Evolutionary conservation across 2,113 vertebrate species (phyloP), one percentile per base, ranked within the genome.

Genomic region (Paraplagusia blochii): DNA sequence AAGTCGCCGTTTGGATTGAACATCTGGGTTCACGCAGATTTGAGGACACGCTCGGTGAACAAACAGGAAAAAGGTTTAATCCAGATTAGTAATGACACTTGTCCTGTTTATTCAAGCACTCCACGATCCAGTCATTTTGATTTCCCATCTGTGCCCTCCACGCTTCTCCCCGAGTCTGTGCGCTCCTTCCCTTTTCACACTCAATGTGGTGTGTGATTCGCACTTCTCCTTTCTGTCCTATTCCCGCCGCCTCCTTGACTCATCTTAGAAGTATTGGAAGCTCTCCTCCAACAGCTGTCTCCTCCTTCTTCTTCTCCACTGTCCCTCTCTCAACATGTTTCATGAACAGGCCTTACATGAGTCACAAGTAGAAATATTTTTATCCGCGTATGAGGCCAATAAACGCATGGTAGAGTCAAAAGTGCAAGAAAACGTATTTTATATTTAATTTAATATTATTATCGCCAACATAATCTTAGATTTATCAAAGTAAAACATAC

Each of bases 141-240:
- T 81, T 81, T 79, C 76, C 90, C 88, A 91, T 90, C 89, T 90
- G 88, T 78, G 87, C 79, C 85, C 84, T 85, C 76, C 85, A 29
- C 69, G 29, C 85, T 75, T 79, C 72, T 82, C 79, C 81, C 74
- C 79, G 74, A 67, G 67, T 62, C 67, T 74, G 46, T 19, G 4
- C 65, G 74, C 74, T 74, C 69, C 57, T 80, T 86, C n/a, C 71
- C 75, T 72, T 81, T 81, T 88, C 84, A 73, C 88, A 87, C 82
- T 80, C 87, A 87, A 88, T 86, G 86, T 89, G 87, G 79, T 80
- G 80, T 88, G 90, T 85, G 85, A 90, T 80, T 87, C 49, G 12
- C 76, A 65, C 58, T 67, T 79, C 75, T 67, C 74, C 73, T 60
- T 64, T 63, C 77, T 42, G 65, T 69, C 75, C 63, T 50, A 48